Base-by-base conservation (phyloP, 2,888 invertebrate genomes). In the Monopis laevigella region DNA sequence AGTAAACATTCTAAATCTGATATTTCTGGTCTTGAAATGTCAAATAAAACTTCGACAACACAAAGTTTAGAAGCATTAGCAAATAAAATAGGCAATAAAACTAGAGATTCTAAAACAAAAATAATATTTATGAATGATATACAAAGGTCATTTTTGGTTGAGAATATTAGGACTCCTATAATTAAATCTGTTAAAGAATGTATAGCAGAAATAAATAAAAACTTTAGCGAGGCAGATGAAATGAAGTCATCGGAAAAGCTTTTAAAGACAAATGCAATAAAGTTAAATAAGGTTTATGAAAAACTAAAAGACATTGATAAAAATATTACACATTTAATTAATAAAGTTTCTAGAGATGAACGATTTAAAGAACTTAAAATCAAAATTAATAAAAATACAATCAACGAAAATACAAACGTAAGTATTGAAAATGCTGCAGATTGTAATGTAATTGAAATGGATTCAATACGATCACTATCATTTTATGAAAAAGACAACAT, bases 81-180 rank as follows among this genome's bases (percentile, higher is more conserved):
- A n/a, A n/a, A n/a, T n/a, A n/a, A n/a, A n/a, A n/a, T n/a, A n/a
- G n/a, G n/a, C n/a, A n/a, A n/a, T n/a, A 6, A 28, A 6, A 4
- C 5, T 6, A 21, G 8, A 21, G 8, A 21, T 21, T 21, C 6
- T 21, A 65, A 59, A 47, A 68, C 77, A 43, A 77, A 77, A 65
- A 59, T 75, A 48, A 68, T 72, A 48, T 56, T 78, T 17, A 78
- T 77, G 74, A 70, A 69, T 40, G 68, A 70, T 10, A 56, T 54
- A 45, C 75, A 75, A 27, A 77, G 67, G 49, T 53, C 58, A 38
- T 46, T 56, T 24, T 59, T 80, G 18, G 62, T 55, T 45, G 69
- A 77, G 11, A 67, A 59, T 45, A 64, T 78, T 44, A 62, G 55
- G 49, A 50, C 51, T 13, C 75, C 78, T 1, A 52, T 78, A n/a